These are phyloP conservation scores for Dermatemys mawii DNA, from an alignment of 2,113 vertebrate genomes.

Conservation along the genomic window DNA sequence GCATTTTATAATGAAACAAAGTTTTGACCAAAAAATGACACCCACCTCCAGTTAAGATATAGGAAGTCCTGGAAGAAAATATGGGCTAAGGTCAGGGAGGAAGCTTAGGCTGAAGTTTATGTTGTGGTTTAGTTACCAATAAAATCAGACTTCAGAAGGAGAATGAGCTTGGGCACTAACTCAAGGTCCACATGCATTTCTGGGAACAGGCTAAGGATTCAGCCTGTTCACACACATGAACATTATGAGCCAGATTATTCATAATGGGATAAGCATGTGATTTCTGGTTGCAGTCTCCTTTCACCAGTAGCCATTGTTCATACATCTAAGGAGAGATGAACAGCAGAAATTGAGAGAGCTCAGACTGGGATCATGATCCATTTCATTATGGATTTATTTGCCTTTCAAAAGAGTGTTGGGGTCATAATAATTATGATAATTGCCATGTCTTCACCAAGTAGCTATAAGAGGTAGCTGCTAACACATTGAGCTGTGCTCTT, in stretches of 20 bases:
- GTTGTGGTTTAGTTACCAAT: neutral
- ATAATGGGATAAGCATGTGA: neutral
- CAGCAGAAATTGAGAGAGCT: neutral
- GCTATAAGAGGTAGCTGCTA: neutral
- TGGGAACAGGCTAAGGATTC: neutral
- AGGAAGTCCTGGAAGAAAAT: conserved; percentile 29
- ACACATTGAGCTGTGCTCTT: accelerated
- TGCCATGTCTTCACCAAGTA: neutral
- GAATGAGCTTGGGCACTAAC: neutral
- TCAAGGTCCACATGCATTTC: neutral
- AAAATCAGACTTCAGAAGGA: neutral
- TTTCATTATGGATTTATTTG: neutral
- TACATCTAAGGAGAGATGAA: neutral
- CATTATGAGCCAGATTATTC: neutral
- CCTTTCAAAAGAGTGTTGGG: neutral
- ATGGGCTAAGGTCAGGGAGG: neutral
- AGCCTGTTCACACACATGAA: neutral
- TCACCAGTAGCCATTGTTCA: neutral
- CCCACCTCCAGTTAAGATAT: neutral
- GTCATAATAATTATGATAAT: neutral
- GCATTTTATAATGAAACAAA: neutral
- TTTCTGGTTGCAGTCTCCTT: neutral
- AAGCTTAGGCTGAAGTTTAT: neutral
- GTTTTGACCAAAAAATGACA: neutral
- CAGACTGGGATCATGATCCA: neutral